Conservation (phyloP, 2,113 vertebrate genomes). For the Zosterops pallidus region DNA sequence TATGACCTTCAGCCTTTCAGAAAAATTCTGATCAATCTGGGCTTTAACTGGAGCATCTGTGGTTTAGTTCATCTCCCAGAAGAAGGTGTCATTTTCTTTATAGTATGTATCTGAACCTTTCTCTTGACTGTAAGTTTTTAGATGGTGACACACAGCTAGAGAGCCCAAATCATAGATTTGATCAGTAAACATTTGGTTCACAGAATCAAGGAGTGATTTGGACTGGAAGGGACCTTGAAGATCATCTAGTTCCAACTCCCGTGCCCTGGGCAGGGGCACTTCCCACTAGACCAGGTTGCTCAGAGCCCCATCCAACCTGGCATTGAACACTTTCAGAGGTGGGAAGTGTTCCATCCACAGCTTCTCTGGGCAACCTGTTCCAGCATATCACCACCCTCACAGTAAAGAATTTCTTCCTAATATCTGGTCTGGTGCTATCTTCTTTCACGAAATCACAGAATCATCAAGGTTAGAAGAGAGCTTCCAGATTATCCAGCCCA, state of each 20-base stretch:
- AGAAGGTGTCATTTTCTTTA: background rate
- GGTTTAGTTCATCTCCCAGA: background rate
- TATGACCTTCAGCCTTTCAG: background rate
- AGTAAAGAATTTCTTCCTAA: background rate
- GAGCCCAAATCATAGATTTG: background rate
- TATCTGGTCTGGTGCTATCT: background rate
- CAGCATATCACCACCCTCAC: background rate
- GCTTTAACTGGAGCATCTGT: background rate
- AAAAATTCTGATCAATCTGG: background rate
- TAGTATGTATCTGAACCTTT: background rate
- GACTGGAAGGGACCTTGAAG: background rate
- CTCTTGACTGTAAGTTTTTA: background rate
- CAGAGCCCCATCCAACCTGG: background rate
- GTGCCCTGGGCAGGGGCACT: rapidly evolving
- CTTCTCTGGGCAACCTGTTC: background rate
- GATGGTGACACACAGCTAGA: background rate
- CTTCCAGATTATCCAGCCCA: background rate
- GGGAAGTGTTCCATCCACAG: background rate
- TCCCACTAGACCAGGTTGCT: background rate
- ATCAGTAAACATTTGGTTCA: background rate
- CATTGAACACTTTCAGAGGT: background rate
- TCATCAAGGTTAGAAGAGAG: background rate
- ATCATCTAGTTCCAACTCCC: rapidly evolving
- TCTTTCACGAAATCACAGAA: background rate
- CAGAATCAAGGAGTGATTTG: background rate